These are phyloP conservation scores for Drosophila birchii DNA, from an alignment of 2,888 invertebrate genomes.

Conservation along the genomic window DNA sequence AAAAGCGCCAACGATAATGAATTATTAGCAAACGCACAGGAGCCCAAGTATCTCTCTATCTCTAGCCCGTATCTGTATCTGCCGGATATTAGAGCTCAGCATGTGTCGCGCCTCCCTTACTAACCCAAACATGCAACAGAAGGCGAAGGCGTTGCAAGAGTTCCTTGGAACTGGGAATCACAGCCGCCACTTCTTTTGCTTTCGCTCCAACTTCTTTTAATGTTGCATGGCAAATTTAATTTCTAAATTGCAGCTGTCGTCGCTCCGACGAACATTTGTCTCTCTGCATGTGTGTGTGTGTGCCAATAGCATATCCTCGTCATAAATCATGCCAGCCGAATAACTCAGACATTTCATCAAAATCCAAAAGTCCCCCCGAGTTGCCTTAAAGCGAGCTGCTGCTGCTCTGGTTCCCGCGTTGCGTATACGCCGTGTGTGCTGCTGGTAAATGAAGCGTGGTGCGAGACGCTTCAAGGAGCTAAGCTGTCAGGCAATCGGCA, in stretches of 20 bases:
- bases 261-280: constrained; percentile 49
- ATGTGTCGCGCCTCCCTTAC: constrained; percentile 59
- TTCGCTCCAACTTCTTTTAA: constrained; percentile 57
- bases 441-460: constrained; percentile 45
- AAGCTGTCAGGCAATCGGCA: constrained; percentile 24
- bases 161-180: constrained; percentile 60
- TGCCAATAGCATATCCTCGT: constrained; percentile 67
- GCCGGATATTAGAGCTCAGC: constrained; percentile 72
- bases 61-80: constrained; percentile 51
- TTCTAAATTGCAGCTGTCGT: constrained; percentile 82
- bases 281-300: constrained; percentile 16
- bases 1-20: constrained; percentile 63
- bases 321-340: constrained; percentile 66
- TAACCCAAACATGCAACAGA: constrained; percentile 27
- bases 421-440: constrained; percentile 53
- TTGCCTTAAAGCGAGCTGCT: neutral
- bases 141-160: constrained; percentile 33
- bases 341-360: constrained; percentile 59
- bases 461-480: constrained; percentile 22
- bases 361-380: constrained; percentile 14
- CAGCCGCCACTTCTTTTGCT: constrained; percentile 37
- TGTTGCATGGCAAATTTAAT: constrained; percentile 82
- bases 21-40: constrained; percentile 55
- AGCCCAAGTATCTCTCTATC: constrained; percentile 20
- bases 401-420: constrained; percentile 4